Evolutionary conservation across 2,797 vertebrate species (phyloP), one percentile per base, ranked within the genome.

Genomic region (Scomberomorus guttatus): DNA sequence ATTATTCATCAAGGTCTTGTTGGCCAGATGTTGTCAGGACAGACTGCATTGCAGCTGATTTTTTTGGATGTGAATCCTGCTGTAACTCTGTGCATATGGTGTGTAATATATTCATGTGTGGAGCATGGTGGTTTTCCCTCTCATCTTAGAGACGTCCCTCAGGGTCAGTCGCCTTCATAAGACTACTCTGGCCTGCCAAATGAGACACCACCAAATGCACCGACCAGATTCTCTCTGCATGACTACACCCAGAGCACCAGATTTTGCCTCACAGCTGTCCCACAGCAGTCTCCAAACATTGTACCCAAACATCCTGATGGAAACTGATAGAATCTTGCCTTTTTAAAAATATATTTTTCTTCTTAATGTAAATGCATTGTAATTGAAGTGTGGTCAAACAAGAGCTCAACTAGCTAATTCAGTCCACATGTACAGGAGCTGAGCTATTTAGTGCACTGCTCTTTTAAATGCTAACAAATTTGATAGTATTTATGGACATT

Each of bases 71-170:
- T 77, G 62, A 67, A 70, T 83, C 44, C 44, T 22, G 60, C 69
- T 71, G 65, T 76, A 70, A 80, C 71, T 70, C 55, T 6, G 80
- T 75, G 48, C 72, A 82, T 82, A 60, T 81, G 83, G 65, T 80
- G 86, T 80, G 82, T 87, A 78, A 87, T 90, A 72, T 87, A 90
- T 91, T 90, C 79, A 85, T 83, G 77, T 81, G 69, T 67, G 62
- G 67, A 77, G 78, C 51, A 6, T 50, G 51, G 51, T 37, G 50
- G 65, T 69, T 76, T 59, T 62, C 62, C 58, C 69, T 86, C 81
- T 85, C 89, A 79, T 89, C 83, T 77, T 69, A 71, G 79, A 85
- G 75, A 25, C 66, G 27, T 82, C 72, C 87, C 87, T 69, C 59
- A 2, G 84, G 87, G 84, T 85, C 82, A 71, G 78, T 58, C 56